These are phyloP conservation scores for Pygathrix nemaeus DNA, from an alignment of 2,113 vertebrate genomes.

Conservation along the genomic window DNA sequence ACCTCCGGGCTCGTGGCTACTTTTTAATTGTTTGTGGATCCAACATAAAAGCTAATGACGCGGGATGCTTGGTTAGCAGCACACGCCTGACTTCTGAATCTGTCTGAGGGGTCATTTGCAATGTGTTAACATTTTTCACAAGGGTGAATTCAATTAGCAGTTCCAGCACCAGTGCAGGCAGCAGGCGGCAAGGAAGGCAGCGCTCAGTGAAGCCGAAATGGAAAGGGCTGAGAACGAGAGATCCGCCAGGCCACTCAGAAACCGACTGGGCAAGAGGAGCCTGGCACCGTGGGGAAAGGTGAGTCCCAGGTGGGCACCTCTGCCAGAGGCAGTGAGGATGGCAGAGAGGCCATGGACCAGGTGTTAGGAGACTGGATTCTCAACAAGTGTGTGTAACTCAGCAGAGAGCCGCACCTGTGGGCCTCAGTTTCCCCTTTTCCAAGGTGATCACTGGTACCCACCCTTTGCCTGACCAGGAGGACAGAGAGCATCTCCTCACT, in stretches of 20 bases:
- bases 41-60: constrained; percentile 80
- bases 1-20: constrained; percentile 78
- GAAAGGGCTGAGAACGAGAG: accelerated
- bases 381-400: neutral
- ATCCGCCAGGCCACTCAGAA: neutral
- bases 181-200: accelerated
- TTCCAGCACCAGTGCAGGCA: accelerated
- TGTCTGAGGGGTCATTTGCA: constrained; percentile 79
- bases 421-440: neutral
- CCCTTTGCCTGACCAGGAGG: neutral
- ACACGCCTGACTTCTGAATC: constrained; percentile 77
- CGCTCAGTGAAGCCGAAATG: neutral
- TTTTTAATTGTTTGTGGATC: constrained; percentile 87
- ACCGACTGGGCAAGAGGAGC: accelerated
- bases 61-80: constrained; percentile 58
- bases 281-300: neutral
- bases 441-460: neutral
- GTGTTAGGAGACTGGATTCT: neutral
- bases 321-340: accelerated
- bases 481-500: neutral
- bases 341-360: accelerated
- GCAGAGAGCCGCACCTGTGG: accelerated
- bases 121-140: constrained; percentile 78
- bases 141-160: constrained; percentile 82
- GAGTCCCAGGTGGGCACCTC: neutral